Percentiles rank a stretch among this genome's conserved stretches.
Conservation (phyloP, 2,888 invertebrate species). For the Osedax fenrisi region DNA sequence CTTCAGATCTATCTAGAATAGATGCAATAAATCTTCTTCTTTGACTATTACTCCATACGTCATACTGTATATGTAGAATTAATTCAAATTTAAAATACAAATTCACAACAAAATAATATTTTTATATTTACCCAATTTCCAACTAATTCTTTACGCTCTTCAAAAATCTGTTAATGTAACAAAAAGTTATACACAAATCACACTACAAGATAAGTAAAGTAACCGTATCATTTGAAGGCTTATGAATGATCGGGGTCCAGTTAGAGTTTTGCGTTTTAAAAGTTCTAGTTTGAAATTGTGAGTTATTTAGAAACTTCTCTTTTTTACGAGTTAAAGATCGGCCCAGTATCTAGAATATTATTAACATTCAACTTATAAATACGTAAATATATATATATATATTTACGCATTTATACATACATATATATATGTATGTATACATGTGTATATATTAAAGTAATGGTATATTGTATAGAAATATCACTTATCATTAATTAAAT, state of each 20-base stretch:
- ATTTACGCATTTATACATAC: neutral
- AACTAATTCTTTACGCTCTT: constrained; percentile 46
- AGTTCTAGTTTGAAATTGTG: constrained; percentile 39
- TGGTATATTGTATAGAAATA: too few species aligned
- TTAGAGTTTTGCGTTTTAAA: constrained; percentile 46
- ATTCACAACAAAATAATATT: too few species aligned
- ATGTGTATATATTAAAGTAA: too few species aligned
- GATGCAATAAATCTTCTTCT: constrained; percentile 40
- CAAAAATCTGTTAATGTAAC: constrained; percentile 43
- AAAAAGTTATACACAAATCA: too few species aligned
- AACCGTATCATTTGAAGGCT: constrained; percentile 43
- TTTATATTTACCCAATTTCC: constrained; percentile 50
- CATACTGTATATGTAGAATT: constrained; percentile 48
- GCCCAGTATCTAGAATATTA: constrained; percentile 25
- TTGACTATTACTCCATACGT: constrained; percentile 49
- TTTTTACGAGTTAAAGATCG: constrained; percentile 8
- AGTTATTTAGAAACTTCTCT: constrained; percentile 31
- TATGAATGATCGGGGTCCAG: constrained; percentile 48
- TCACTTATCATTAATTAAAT: too few species aligned
- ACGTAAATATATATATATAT: neutral
- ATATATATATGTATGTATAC: neutral
- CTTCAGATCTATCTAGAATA: neutral
- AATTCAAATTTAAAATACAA: too few species aligned
- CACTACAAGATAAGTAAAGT: too few species aligned
- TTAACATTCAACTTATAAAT: neutral